Evolutionary conservation across 2,888 invertebrate species (phyloP).

Genomic region (Plagiodera versicolora): DNA sequence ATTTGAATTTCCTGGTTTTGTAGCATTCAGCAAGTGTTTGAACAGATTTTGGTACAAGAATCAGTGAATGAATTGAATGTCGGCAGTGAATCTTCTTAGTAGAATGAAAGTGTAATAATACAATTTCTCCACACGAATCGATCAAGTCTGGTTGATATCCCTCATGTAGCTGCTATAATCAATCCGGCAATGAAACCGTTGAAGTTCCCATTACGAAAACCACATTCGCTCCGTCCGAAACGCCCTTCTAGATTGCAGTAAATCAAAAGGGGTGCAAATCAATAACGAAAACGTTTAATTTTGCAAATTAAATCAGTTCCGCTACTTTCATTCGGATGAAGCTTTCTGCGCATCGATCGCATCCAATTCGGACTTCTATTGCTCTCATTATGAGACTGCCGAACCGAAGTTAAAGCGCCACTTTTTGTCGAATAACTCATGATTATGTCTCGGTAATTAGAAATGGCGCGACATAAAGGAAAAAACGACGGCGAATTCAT

Average conservation of each 20-base stretch:
- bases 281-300: slow-evolving; percentile 30
- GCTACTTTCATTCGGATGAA: slow-evolving; percentile 32
- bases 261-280: slow-evolving; percentile 25
- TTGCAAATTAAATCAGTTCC: slow-evolving; percentile 35
- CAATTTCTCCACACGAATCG: not conserved
- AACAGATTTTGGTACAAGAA: too few species aligned
- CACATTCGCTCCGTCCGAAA: not conserved
- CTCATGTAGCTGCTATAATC: not conserved
- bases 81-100: too few species aligned
- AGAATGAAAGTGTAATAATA: too few species aligned
- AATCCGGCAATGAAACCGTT: not conserved
- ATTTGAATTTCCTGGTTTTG: too few species aligned
- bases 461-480: not conserved
- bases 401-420: not conserved
- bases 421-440: slow-evolving; percentile 4
- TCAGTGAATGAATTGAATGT: too few species aligned
- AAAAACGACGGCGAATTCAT: not conserved
- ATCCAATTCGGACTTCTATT: slow-evolving; percentile 34
- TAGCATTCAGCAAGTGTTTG: too few species aligned
- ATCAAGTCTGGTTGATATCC: not conserved
- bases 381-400: not conserved
- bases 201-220: slow-evolving; percentile 3
- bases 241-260: slow-evolving; percentile 4
- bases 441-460: not conserved
- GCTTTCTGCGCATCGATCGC: slow-evolving; percentile 28